Conservation (phyloP, 2,113 vertebrate genomes). For the Corapipo altera region DNA sequence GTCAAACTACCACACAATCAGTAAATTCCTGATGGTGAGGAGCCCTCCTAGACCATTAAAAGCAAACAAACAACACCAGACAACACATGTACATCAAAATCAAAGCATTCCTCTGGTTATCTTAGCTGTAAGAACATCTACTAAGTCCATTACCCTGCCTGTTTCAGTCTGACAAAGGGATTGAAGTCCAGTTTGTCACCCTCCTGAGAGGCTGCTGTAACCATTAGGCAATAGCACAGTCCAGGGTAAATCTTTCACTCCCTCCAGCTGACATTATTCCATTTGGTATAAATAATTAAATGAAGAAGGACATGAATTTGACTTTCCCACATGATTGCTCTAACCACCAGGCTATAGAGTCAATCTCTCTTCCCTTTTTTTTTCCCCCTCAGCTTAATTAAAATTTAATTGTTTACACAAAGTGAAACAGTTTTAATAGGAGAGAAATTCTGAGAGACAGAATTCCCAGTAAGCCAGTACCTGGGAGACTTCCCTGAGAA, state of each 20-base stretch:
- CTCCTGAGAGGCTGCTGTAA: constrained; percentile 3
- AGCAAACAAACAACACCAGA: background rate
- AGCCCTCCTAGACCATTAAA: background rate
- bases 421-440: constrained; percentile 39
- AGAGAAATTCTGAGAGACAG: constrained; percentile 11
- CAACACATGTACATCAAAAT: background rate
- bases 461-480: background rate
- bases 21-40: background rate
- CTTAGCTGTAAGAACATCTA: background rate
- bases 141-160: background rate
- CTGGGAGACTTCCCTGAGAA: background rate
- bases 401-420: constrained; percentile 64
- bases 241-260: constrained; percentile 19
- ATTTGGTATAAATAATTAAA: constrained; percentile 66
- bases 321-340: constrained; percentile 36
- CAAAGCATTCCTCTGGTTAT: background rate
- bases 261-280: constrained; percentile 36
- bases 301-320: constrained; percentile 10
- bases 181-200: background rate
- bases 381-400: constrained; percentile 10
- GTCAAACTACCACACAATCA: background rate
- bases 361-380: background rate
- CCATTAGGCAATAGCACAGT: background rate
- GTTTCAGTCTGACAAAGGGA: background rate
- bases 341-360: constrained; percentile 51